A percentile compares a stretch with the other conserved stretches of the same genome.
phyloP scores from a whole-genome alignment of 1,140 invertebrate species.

The Coboldia fuscipes region DNA sequence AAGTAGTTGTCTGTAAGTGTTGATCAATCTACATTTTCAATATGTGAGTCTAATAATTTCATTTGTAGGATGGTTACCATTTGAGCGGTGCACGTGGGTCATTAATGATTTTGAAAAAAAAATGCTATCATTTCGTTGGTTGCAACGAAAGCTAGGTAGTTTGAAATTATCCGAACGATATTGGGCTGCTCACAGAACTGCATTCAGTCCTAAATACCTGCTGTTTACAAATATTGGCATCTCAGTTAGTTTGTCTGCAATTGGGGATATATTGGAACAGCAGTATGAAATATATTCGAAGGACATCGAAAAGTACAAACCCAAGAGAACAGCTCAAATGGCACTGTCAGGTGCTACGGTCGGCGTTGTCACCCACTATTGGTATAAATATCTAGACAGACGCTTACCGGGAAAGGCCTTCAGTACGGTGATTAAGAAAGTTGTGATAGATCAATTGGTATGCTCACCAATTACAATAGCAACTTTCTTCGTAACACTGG shows the following conservation, averaged over 20 bases:
- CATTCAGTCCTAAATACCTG: slow-evolving; percentile 52
- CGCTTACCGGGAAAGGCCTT: slow-evolving; percentile 37
- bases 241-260: slow-evolving; percentile 47
- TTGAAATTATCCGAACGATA: too few relatives aligned
- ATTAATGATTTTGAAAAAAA: too few relatives aligned
- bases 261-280: slow-evolving; percentile 70
- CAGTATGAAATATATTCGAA: slow-evolving; percentile 51
- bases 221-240: slow-evolving; percentile 71
- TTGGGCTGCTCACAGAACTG: too few relatives aligned
- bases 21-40: too few relatives aligned
- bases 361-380: slow-evolving; percentile 67
- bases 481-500: slow-evolving; percentile 60
- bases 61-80: too few relatives aligned
- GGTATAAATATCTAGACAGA: slow-evolving; percentile 54
- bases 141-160: too few relatives aligned
- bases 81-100: too few relatives aligned
- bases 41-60: too few relatives aligned
- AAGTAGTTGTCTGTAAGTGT: too few relatives aligned
- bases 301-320: slow-evolving; percentile 37
- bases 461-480: slow-evolving; percentile 69
- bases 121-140: too few relatives aligned
- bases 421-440: slow-evolving; percentile 56
- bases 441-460: slow-evolving; percentile 68
- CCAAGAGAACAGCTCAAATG: slow-evolving; percentile 53
- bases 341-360: slow-evolving; percentile 48